Conservation (phyloP, 2,113 vertebrate species). For the Fregetta grallaria region DNA sequence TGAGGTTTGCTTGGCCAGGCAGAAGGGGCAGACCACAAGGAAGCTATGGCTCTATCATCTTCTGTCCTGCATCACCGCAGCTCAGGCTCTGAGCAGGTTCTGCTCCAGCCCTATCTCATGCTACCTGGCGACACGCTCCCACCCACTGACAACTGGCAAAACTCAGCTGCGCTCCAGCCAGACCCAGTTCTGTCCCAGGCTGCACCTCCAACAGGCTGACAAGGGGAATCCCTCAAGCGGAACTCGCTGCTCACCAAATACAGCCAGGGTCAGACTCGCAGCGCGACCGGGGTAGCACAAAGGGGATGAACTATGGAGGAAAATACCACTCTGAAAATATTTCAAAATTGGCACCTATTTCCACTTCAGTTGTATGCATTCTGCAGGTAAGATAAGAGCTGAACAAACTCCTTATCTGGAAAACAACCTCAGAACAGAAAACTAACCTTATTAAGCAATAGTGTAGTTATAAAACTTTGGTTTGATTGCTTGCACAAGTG, state of each 20-base stretch:
- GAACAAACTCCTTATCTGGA: neutral
- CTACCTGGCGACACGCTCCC: neutral
- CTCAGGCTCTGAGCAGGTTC: neutral
- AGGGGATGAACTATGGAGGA: accelerated
- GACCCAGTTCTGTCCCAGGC: neutral
- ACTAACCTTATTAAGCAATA: neutral
- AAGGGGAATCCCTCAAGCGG: neutral
- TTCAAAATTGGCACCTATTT: neutral
- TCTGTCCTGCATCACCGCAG: neutral
- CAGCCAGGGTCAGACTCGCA: neutral
- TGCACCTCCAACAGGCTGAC: neutral
- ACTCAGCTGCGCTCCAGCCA: neutral
- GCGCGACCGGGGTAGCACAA: too few relatives aligned
- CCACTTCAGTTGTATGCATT: neutral
- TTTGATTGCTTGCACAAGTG: neutral
- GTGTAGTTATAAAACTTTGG: neutral
- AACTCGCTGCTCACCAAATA: neutral
- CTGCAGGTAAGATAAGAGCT: neutral
- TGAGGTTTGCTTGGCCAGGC: neutral
- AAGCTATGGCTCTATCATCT: neutral
- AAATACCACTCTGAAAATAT: neutral
- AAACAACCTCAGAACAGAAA: neutral
- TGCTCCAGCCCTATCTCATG: neutral
- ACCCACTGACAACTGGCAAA: neutral
- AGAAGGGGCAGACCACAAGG: neutral